These are phyloP conservation scores for Molossus molossus DNA, from an alignment of 2,797 vertebrate species.

Conservation along the genomic window DNA sequence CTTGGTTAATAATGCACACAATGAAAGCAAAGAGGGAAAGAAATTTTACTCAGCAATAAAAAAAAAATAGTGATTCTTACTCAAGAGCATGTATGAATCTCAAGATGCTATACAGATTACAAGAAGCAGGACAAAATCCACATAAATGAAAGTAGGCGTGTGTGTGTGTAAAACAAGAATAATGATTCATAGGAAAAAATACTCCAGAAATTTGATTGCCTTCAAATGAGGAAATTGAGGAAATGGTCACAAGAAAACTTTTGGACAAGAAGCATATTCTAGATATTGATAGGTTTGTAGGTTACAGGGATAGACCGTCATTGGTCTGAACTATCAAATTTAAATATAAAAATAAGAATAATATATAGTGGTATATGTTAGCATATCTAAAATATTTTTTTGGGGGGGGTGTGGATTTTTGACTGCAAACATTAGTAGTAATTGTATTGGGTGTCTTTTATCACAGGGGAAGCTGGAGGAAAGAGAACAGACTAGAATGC, in stretches of 20 bases:
- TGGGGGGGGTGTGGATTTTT: not conserved
- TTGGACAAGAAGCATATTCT: not conserved
- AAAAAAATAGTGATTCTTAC: not conserved
- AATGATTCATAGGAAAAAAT: not conserved
- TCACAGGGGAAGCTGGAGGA: not conserved
- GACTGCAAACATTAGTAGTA: not conserved
- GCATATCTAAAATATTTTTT: not conserved
- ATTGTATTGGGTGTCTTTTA: not conserved
- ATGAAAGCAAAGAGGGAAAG: not conserved
- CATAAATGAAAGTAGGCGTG: not conserved
- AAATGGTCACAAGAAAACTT: not conserved
- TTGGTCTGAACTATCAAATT: not conserved
- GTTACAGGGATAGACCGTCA: not conserved
- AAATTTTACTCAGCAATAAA: not conserved
- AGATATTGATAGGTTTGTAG: not conserved
- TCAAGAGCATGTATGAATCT: not conserved
- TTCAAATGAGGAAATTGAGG: not conserved
- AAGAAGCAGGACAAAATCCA: not conserved
- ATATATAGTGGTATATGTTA: not conserved
- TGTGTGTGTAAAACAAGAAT: not conserved
- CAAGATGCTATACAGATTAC: not conserved
- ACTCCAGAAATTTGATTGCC: not conserved
- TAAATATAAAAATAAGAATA: constrained; percentile 14
- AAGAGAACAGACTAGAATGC: not conserved
- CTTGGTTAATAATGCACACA: not conserved